Percentiles rank a stretch among this genome's conserved stretches.
These are phyloP conservation scores for Lordiphosa stackelbergi DNA, from an alignment of 1,140 invertebrate genomes.

Conservation along the genomic window DNA sequence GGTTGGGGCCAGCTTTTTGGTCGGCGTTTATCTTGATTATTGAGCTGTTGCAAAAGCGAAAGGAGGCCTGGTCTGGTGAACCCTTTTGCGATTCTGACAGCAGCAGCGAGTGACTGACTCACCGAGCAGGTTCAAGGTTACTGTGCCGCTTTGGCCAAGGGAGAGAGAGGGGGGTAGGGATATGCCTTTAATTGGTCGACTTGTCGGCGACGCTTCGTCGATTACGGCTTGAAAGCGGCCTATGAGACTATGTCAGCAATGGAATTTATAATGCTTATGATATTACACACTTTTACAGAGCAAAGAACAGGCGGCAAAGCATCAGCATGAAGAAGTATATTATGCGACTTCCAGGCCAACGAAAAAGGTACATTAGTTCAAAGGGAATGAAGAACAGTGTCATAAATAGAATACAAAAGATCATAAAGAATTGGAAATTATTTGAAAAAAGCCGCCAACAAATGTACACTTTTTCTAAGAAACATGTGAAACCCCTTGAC, in stretches of 20 bases:
- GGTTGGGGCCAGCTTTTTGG: constrained; percentile 53
- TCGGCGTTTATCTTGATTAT: constrained; percentile 68
- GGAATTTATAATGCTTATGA: constrained; percentile 73
- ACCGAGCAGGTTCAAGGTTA: constrained; percentile 74
- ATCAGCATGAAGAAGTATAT: not conserved
- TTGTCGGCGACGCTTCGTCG: constrained; percentile 51
- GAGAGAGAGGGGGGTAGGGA: constrained; percentile 8
- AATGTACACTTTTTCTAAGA: no score
- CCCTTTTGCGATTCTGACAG: constrained; percentile 23
- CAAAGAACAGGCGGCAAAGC: constrained; percentile 7
- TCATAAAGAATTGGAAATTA: no score
- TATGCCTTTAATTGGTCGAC: constrained; percentile 71
- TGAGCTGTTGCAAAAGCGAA: constrained; percentile 48
- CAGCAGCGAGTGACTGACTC: constrained; percentile 52
- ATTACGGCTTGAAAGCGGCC: constrained; percentile 31
- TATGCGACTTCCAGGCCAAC: no score
- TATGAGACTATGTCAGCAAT: constrained; percentile 56
- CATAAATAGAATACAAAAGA: no score
- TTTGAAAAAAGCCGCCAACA: no score
- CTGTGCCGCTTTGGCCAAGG: constrained; percentile 36
- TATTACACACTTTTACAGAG: constrained; percentile 32
- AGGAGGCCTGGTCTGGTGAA: constrained; percentile 19
- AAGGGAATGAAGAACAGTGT: no score
- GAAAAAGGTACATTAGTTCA: no score
- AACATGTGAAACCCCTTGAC: no score